These are phyloP conservation scores for Collichthys lucidus DNA, from an alignment of 2,113 vertebrate genomes.

Conservation along the genomic window DNA sequence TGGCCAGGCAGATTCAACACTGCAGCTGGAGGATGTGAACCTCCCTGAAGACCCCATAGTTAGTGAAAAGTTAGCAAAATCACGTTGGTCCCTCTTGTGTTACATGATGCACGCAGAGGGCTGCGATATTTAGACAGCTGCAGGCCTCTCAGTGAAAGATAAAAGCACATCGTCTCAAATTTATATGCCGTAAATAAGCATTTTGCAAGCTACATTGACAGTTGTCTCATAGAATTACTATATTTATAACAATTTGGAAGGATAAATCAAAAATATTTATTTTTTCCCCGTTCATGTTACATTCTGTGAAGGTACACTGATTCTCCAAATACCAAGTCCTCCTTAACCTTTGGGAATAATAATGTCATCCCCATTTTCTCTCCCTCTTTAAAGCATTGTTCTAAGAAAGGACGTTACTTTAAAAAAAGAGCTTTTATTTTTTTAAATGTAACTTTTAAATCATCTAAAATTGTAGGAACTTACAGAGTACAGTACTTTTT, in stretches of 20 bases:
- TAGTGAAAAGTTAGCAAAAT: slow-evolving; percentile 43
- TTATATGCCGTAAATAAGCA: slow-evolving; percentile 17
- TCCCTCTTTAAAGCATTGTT: slow-evolving; percentile 8
- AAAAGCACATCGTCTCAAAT: slow-evolving; percentile 7
- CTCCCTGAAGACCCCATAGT: slow-evolving; percentile 25
- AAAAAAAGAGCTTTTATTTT: background rate
- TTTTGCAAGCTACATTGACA: slow-evolving; percentile 26
- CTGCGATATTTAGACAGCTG: slow-evolving; percentile 38
- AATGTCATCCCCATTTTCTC: background rate
- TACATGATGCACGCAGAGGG: slow-evolving; percentile 17
- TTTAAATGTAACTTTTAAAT: too few species aligned
- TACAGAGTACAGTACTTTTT: too few species aligned
- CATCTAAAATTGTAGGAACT: too few species aligned
- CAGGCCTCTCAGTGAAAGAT: slow-evolving; percentile 7
- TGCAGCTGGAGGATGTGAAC: slow-evolving; percentile 46
- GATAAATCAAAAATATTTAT: slow-evolving; percentile 17
- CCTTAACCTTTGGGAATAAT: background rate
- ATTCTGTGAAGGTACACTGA: background rate
- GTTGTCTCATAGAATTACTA: background rate
- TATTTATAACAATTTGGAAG: slow-evolving; percentile 24
- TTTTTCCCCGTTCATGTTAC: slow-evolving; percentile 15
- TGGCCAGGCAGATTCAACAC: slow-evolving; percentile 49
- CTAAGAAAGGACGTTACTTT: background rate
- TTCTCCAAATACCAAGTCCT: slow-evolving; percentile 8
- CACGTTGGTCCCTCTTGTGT: slow-evolving; percentile 13